These are phyloP conservation scores for Macquaria ambigua DNA, from an alignment of 2,113 vertebrate genomes.

Conservation along the genomic window DNA sequence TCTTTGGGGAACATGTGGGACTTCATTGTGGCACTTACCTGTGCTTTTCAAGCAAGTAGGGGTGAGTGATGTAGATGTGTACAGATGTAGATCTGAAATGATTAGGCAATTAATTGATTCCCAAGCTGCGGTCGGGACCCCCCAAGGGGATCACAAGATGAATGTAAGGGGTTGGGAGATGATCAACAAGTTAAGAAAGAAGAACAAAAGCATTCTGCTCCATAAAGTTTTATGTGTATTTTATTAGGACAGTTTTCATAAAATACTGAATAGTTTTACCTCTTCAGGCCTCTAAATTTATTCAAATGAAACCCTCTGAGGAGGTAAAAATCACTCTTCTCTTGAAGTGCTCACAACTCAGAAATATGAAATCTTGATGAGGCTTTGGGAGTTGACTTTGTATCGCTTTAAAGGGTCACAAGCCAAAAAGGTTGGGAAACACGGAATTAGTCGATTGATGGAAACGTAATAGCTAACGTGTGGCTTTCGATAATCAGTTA, in stretches of 20 bases:
- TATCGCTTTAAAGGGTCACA: neutral
- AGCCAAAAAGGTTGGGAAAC: neutral
- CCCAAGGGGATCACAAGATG: neutral
- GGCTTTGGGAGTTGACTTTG: neutral
- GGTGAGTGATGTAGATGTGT: neutral
- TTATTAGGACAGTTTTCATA: neutral
- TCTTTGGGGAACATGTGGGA: neutral
- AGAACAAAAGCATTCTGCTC: neutral
- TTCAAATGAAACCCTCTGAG: neutral
- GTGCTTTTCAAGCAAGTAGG: no score
- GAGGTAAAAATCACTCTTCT: neutral
- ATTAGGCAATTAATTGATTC: neutral
- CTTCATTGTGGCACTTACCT: neutral
- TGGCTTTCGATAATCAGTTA: neutral
- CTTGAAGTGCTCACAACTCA: neutral
- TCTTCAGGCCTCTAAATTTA: neutral
- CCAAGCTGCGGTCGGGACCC: neutral
- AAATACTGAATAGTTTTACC: neutral
- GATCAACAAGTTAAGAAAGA: neutral
- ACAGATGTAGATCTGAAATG: neutral
- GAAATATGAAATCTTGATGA: neutral
- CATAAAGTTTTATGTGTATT: neutral
- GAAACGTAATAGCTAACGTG: neutral
- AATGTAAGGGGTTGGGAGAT: neutral
- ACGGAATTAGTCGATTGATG: no score